phyloP scores from a whole-genome alignment of 2,888 invertebrate genomes.

The Dryomyza anilis region DNA sequence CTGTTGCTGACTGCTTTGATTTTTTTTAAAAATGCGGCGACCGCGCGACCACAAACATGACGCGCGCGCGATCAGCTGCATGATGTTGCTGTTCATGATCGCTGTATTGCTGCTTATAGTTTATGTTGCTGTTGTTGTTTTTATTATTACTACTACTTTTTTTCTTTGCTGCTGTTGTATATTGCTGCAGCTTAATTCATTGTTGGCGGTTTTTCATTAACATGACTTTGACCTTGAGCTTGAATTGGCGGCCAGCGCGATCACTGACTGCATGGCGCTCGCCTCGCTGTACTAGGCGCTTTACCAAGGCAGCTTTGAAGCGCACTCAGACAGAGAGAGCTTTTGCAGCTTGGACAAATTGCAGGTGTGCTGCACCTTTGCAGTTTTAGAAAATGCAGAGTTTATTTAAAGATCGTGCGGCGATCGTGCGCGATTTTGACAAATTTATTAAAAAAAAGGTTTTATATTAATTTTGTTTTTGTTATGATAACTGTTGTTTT shows the following conservation, averaged over 20 bases:
- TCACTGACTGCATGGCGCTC: neutral
- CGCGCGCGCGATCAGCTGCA: neutral
- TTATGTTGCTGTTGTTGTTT: constrained; percentile 3
- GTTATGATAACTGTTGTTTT: too few relatives aligned
- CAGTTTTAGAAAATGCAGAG: neutral
- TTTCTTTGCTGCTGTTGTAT: neutral
- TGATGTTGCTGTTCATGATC: neutral
- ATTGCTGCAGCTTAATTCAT: neutral
- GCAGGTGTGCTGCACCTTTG: neutral
- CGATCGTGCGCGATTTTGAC: neutral
- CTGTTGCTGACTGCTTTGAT: too few relatives aligned
- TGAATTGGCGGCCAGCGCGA: constrained; percentile 36
- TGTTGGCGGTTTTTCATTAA: constrained; percentile 35
- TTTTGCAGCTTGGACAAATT: neutral
- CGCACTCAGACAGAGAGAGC: neutral
- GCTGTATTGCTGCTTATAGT: neutral
- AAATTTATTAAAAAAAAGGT: too few relatives aligned
- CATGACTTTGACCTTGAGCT: constrained; percentile 48
- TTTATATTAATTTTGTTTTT: too few relatives aligned
- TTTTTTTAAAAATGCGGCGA: too few relatives aligned
- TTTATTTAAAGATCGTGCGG: neutral
- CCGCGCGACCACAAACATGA: neutral
- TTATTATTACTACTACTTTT: neutral
- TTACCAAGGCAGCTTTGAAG: neutral
- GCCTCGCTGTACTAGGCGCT: neutral